Percentiles rank a stretch among this genome's conserved stretches.
Evolutionary conservation across 2,888 invertebrate species (phyloP).

Genomic region (Drosophila multiciliata): DNA sequence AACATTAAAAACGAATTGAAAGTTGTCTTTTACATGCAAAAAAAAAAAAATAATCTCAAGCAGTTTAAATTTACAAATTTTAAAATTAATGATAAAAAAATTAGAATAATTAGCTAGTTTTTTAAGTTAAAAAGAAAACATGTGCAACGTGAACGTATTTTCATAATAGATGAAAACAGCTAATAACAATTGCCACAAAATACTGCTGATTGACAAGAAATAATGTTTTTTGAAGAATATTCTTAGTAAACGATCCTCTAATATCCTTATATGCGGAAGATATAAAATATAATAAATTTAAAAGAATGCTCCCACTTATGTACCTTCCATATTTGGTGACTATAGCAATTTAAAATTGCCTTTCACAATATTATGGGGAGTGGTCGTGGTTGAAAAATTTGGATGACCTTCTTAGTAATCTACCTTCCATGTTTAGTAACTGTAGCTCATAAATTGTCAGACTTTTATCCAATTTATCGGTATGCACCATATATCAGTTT

Average conservation of each 20-base stretch:
- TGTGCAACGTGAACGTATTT: no score
- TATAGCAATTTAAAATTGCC: not conserved
- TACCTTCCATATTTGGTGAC: not conserved
- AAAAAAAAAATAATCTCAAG: not conserved
- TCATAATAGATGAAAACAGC: not conserved
- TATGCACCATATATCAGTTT: no score
- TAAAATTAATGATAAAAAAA: not conserved
- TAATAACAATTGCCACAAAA: not conserved
- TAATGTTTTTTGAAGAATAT: not conserved
- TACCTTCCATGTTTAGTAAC: no score
- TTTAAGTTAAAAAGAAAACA: not conserved
- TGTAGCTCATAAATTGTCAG: no score
- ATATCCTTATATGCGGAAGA: not conserved
- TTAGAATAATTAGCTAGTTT: not conserved
- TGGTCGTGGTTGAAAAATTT: no score
- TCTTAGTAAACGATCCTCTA: not conserved
- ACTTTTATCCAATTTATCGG: no score
- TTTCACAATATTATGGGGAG: no score
- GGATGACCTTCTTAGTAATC: no score
- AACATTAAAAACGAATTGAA: not conserved
- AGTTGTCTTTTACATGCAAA: not conserved
- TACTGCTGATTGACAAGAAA: not conserved
- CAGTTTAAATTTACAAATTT: not conserved
- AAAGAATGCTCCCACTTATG: not conserved
- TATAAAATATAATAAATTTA: not conserved